Base-by-base conservation (phyloP, 37 sponge, comb jelly and placozoan species). In the Corticium candelabrum region DNA sequence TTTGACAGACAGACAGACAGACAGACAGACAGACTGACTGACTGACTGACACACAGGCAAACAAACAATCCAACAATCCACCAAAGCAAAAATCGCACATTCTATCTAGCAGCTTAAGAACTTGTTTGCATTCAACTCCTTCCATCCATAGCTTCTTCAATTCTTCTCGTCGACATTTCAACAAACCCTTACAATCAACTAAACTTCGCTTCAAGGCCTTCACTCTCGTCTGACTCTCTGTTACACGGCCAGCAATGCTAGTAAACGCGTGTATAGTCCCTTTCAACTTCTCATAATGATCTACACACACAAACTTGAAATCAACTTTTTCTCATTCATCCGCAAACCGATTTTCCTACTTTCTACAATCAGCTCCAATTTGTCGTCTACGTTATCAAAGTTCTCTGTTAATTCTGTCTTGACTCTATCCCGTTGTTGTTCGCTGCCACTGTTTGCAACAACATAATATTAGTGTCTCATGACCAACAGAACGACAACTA, bases 111-210 rank as follows among this genome's bases (percentile, higher is more conserved):
- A 91, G 74, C 41, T 89, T 88, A 31, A 95, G 43, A 75, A 86
- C 87, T 74, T 89, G 83, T 57, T 93, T 93, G 75, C 83, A 85
- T 67, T 88, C 85, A 68, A 93, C 83, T 27, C 94, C 87, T 29
- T 97, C 99, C n/a, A 89, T 76, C 92, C 92, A 97, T 41, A 93
- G 84, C 31, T 84, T 37, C 72, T 86, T 85, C 76, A 93, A 76
- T 35, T 91, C 92, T 34, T 93, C 94, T 34, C 93, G 82, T 81
- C 87, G 85, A 70, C 91, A 96, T 15, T 77, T 83, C 75, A 96
- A 80, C 39, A 87, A 85, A 3, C 74, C 69, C 62, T 90, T 90
- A 62, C 91, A 96, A 2, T 56, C 77, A 34, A 35, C 40, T 29
- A 94, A 75, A 39, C 69, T 94, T 3, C 41, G 68, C 79, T 84